Evolutionary conservation across 2,113 vertebrate species (phyloP).

Genomic region (Anguilla rostrata): DNA sequence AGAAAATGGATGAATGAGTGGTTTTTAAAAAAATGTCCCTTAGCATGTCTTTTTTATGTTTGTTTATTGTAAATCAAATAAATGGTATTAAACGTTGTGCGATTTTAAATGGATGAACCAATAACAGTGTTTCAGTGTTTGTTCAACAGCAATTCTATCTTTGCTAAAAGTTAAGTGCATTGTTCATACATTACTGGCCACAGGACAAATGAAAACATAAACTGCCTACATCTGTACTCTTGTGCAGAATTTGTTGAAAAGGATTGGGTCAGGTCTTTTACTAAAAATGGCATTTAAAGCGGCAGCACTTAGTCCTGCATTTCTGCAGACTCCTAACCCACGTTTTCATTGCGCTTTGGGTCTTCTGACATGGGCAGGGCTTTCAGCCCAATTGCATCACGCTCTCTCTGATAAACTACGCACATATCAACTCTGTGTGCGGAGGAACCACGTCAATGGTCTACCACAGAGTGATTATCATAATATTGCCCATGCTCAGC

Average conservation of each 20-base stretch:
- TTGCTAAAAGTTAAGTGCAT: neutral
- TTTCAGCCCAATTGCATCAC: neutral
- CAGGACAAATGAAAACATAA: neutral
- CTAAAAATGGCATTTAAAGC: neutral
- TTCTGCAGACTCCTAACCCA: neutral
- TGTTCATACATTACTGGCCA: neutral
- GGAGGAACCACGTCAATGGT: constrained; percentile 3
- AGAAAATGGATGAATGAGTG: neutral
- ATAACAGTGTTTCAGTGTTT: neutral
- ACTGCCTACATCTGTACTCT: neutral
- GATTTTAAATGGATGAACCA: neutral
- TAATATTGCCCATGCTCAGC: neutral
- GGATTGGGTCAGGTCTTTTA: neutral
- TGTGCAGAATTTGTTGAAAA: neutral
- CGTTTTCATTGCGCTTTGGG: neutral
- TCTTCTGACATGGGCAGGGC: neutral
- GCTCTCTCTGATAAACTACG: neutral
- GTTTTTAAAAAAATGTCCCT: neutral
- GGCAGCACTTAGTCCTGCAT: neutral
- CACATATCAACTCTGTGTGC: neutral
- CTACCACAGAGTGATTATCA: neutral
- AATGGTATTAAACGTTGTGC: neutral
- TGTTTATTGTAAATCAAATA: neutral
- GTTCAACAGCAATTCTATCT: neutral
- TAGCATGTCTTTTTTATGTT: neutral